Evolutionary conservation across 2,797 vertebrate genomes (phyloP), one percentile per base, ranked within the genome.

Genomic region (Rousettus madagascariensis): DNA sequence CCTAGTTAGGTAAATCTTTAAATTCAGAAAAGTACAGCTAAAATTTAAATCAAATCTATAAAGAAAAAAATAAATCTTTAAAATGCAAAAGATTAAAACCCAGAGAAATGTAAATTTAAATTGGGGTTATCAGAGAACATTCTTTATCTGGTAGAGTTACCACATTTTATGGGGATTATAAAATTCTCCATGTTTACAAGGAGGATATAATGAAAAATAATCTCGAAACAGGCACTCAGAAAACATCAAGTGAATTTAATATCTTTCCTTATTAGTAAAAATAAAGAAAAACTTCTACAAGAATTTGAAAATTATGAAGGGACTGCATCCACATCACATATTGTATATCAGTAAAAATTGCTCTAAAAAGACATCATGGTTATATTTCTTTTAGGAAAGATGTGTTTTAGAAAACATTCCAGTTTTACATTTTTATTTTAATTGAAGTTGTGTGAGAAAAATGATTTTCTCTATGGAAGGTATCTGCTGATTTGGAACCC

Each of bases 41-140:
- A 89, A 97, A 86, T 95, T 96, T 84, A 86, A 96, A 95, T 97
- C 33, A 91, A 91, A 87, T 86, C 33, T 79, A 17, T 93, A 95
- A 89, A 46, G 51, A 90, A 96, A 93, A 72, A 72, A 69, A 89
- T 87, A 33, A 92, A 92, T 96, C 83, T 96, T 96, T 96, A 97
- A 96, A 94, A 91, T 43, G 77, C 2, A 3, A 92, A 96, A 96
- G 90, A 97, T 96, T 96, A 97, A 97, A 97, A 82, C 57, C 69
- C 59, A 96, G 77, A 65, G 83, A 96, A 66, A 24, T 95, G 97
- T 86, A 93, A 36, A 49, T 97, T 98, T 95, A 97, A 98, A 97
- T 97, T 98, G 36, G 33, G 75, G 93, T 97, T 93, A 96, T 98
- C 97, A 96, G 55, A 61, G 96, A 97, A 96, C 57, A 43, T 46